Evolutionary conservation across 2,797 vertebrate species (phyloP).

Genomic region (Poeciliopsis gracilis): DNA sequence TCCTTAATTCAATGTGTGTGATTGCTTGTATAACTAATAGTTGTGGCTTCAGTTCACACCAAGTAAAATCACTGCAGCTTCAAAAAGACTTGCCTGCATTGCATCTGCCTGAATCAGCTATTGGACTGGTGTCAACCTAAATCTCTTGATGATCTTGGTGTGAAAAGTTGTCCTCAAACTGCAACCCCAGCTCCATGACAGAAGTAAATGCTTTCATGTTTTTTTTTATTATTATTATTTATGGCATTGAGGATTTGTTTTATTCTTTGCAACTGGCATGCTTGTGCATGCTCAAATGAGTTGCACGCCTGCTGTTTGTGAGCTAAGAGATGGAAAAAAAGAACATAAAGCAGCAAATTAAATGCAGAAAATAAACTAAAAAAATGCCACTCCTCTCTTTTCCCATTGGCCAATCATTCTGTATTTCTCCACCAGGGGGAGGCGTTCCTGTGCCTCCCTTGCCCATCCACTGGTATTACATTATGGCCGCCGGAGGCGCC

Average conservation of each 20-base stretch:
- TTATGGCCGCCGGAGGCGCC: conserved; percentile 96
- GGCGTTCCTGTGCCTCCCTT: conserved; percentile 96
- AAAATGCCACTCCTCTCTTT: conserved; percentile 65
- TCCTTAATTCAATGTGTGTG: conserved; percentile 68
- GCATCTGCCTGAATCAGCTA: conserved; percentile 52
- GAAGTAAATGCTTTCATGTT: conserved; percentile 63
- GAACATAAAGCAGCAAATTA: conserved; percentile 47
- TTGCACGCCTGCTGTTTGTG: conserved; percentile 69
- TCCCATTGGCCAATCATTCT: conserved; percentile 79
- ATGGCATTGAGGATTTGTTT: conserved; percentile 63
- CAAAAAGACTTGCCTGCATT: conserved; percentile 13
- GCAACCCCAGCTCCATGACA: conserved; percentile 54
- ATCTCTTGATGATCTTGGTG: conserved; percentile 72
- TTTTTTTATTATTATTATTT: conserved; percentile 15
- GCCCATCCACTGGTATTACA: conserved; percentile 99
- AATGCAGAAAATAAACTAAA: not conserved
- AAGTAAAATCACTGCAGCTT: conserved; percentile 57
- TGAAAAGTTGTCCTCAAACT: conserved; percentile 67
- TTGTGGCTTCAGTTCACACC: conserved; percentile 73
- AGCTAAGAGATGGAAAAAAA: conserved; percentile 44
- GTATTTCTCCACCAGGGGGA: conserved; percentile 99
- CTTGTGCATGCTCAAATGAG: conserved; percentile 74
- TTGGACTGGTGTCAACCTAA: conserved; percentile 63
- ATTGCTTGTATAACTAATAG: conserved; percentile 72
- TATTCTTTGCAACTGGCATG: conserved; percentile 72